These are phyloP conservation scores for Trematomus bernacchii DNA, from an alignment of 2,797 vertebrate species.

Conservation along the genomic window DNA sequence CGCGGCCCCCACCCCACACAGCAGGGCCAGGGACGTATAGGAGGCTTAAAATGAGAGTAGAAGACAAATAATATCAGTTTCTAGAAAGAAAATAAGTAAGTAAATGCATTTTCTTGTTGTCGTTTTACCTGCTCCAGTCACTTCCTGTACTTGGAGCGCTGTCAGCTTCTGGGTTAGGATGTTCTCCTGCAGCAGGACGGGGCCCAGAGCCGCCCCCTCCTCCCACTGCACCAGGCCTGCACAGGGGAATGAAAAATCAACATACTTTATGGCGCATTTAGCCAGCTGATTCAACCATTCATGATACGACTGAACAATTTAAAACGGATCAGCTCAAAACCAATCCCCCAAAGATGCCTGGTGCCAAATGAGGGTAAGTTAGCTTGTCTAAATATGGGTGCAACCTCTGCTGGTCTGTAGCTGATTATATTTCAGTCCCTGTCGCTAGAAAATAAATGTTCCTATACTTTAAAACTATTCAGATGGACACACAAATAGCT, in stretches of 20 bases:
- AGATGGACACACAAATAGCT: not conserved
- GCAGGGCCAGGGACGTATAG: conserved; percentile 2
- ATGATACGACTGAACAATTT: conserved; percentile 46
- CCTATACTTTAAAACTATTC: not conserved
- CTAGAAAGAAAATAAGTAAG: not conserved
- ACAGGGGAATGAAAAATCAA: not conserved
- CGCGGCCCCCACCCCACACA: conserved; percentile 40
- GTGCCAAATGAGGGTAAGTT: conserved; percentile 36
- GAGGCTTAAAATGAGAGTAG: conserved; percentile 40
- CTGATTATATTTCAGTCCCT: not conserved
- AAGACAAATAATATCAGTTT: not conserved
- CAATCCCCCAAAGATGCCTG: conserved; percentile 40
- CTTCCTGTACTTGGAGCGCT: not conserved
- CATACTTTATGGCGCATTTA: not conserved
- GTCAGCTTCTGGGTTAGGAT: conserved; percentile 4
- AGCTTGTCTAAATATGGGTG: conserved; percentile 40
- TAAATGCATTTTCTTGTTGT: no score
- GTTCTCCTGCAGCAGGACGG: conserved; percentile 55
- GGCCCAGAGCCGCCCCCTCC: conserved; percentile 49
- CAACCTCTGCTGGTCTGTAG: conserved; percentile 5
- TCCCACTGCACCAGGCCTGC: conserved; percentile 41
- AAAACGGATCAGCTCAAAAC: conserved; percentile 45
- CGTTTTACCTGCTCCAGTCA: conserved; percentile 27
- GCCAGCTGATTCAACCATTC: conserved; percentile 37
- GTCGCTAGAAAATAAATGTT: not conserved